Evolutionary conservation across 2,888 invertebrate genomes (phyloP).

Genomic region (Melitaea athalia): DNA sequence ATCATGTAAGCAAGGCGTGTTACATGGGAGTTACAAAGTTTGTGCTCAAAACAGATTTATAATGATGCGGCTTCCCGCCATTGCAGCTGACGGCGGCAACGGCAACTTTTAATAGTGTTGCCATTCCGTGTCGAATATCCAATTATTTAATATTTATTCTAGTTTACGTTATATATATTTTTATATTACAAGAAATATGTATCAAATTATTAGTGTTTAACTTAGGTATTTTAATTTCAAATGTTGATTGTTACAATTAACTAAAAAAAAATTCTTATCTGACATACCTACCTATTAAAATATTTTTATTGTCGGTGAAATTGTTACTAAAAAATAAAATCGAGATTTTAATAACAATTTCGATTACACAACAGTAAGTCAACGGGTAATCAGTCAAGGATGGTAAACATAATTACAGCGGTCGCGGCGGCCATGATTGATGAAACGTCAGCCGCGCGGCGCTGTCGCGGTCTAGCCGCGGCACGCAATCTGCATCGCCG

Average conservation of each 20-base stretch:
- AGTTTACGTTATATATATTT: background rate
- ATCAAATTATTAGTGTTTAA: too few species aligned
- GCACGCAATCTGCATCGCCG: conserved; percentile 57
- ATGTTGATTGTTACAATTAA: too few species aligned
- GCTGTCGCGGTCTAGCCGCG: conserved; percentile 27
- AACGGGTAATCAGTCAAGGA: conserved; percentile 33
- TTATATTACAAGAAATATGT: too few species aligned
- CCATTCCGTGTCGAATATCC: conserved; percentile 20
- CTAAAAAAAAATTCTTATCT: too few species aligned
- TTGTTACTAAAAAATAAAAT: background rate
- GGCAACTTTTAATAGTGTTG: conserved; percentile 23
- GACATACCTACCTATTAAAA: background rate
- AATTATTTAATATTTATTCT: conserved; percentile 7
- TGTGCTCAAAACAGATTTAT: conserved; percentile 21
- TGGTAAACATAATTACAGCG: conserved; percentile 41
- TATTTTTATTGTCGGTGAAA: background rate
- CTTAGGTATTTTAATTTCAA: too few species aligned
- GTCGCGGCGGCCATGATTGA: conserved; percentile 43
- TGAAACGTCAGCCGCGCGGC: conserved; percentile 29
- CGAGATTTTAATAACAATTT: background rate
- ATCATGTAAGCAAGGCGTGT: conserved; percentile 14
- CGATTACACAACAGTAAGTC: background rate
- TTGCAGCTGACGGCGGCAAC: conserved; percentile 23
- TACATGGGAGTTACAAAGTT: conserved; percentile 18
- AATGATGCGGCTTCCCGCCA: conserved; percentile 29